These are phyloP conservation scores for Drosophila cognata DNA, from an alignment of 2,888 invertebrate species.

Conservation along the genomic window DNA sequence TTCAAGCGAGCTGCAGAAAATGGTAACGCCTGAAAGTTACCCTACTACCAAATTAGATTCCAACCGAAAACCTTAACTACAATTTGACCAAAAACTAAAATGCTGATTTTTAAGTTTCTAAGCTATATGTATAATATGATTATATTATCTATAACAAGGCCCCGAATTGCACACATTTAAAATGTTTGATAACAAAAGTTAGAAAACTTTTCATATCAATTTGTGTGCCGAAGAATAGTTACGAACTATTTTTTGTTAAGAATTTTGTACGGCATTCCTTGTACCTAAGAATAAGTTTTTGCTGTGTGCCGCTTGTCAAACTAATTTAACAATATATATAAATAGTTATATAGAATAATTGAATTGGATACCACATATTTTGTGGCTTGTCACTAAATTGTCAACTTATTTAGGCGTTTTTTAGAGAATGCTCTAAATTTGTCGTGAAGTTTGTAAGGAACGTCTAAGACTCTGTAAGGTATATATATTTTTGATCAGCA, in stretches of 20 bases:
- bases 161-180: background rate
- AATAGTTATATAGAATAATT: background rate
- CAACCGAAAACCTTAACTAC: slow-evolving; percentile 7
- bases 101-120: slow-evolving; percentile 3
- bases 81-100: slow-evolving; percentile 43
- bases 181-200: background rate
- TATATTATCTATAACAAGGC: background rate
- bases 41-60: background rate
- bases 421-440: background rate
- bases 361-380: background rate
- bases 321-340: background rate
- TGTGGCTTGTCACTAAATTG: background rate
- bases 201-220: background rate
- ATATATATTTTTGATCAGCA: background rate
- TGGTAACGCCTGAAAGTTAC: background rate
- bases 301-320: background rate
- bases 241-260: background rate
- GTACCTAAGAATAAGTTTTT: background rate
- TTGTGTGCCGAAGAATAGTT: background rate
- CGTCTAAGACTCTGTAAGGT: background rate
- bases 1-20: slow-evolving; percentile 62
- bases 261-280: no score
- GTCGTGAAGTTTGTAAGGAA: no score
- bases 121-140: background rate
- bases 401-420: background rate